phyloP scores from a whole-genome alignment of 2,797 vertebrate genomes.

The Halcyon leucocephala region DNA sequence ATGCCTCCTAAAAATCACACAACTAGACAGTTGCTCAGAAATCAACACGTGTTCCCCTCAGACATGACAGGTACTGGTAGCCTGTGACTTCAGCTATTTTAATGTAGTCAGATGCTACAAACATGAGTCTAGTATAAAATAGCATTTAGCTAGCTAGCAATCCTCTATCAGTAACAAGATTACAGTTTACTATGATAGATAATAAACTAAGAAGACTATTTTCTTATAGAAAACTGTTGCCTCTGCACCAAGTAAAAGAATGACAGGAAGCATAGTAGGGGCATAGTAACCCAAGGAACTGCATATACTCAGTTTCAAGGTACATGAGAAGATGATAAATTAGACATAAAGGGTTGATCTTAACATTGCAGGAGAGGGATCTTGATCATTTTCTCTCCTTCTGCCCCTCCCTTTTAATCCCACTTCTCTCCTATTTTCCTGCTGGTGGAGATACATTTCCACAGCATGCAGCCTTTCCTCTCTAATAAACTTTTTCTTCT shows the following conservation, averaged over 20 bases:
- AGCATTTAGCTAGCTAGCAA: not conserved
- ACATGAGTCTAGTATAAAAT: not conserved
- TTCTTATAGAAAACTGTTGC: not conserved
- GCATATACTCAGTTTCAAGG: not conserved
- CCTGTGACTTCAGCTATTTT: constrained; percentile 41
- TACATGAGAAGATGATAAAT: not conserved
- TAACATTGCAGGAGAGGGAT: not conserved
- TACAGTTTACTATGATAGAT: not conserved
- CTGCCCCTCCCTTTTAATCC: not conserved
- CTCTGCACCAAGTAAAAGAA: not conserved
- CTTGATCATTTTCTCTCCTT: not conserved
- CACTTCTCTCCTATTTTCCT: not conserved
- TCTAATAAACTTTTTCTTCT: constrained; percentile 3
- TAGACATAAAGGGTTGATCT: not conserved
- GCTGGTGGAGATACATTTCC: not conserved
- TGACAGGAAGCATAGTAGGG: not conserved
- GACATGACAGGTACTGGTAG: constrained; percentile 37
- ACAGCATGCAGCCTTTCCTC: not conserved
- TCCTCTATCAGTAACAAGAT: not conserved
- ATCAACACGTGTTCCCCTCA: constrained; percentile 20
- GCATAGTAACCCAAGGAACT: not conserved
- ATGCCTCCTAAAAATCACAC: constrained; percentile 17
- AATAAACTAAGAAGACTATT: not conserved
- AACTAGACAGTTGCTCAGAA: constrained; percentile 43
- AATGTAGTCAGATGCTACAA: constrained; percentile 7